phyloP scores from a whole-genome alignment of 2,797 vertebrate species.

The Poecilia gillii region DNA sequence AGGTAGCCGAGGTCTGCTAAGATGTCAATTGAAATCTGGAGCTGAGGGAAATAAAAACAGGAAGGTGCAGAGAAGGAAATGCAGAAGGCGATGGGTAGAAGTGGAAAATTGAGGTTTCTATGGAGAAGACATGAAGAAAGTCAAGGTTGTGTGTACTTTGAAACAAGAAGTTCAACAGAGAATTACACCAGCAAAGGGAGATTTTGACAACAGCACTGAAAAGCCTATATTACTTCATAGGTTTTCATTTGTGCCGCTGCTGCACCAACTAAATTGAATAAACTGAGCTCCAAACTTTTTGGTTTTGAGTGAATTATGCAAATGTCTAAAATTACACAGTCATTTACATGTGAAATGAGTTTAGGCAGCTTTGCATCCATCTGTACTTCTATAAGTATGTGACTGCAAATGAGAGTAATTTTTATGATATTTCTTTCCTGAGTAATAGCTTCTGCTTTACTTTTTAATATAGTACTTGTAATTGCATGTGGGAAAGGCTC shows the following conservation, averaged over 20 bases:
- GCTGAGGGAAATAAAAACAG: not conserved
- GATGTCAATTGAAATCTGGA: conserved; percentile 40
- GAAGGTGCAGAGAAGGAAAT: not conserved
- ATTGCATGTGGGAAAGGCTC: conserved; percentile 1
- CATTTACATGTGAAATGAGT: conserved; percentile 3
- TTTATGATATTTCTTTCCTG: not conserved
- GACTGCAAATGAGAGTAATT: not conserved
- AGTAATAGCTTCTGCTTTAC: not conserved
- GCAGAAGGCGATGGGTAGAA: conserved; percentile 6
- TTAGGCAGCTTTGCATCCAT: conserved; percentile 2
- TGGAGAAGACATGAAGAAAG: not conserved
- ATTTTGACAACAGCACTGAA: conserved; percentile 3
- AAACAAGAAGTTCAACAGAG: not conserved
- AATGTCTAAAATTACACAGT: not conserved
- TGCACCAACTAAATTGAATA: conserved; percentile 2
- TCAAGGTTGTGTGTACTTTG: not conserved
- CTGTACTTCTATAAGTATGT: not conserved
- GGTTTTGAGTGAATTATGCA: not conserved
- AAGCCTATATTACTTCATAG: not conserved
- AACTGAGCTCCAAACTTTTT: conserved; percentile 5
- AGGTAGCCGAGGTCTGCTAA: conserved; percentile 47
- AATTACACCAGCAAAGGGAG: not conserved
- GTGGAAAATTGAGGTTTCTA: conserved; percentile 14
- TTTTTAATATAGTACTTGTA: not conserved
- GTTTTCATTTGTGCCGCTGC: conserved; percentile 7